These are phyloP conservation scores for Watsonalla cultraria DNA, from an alignment of 2,888 invertebrate species.

Conservation along the genomic window DNA sequence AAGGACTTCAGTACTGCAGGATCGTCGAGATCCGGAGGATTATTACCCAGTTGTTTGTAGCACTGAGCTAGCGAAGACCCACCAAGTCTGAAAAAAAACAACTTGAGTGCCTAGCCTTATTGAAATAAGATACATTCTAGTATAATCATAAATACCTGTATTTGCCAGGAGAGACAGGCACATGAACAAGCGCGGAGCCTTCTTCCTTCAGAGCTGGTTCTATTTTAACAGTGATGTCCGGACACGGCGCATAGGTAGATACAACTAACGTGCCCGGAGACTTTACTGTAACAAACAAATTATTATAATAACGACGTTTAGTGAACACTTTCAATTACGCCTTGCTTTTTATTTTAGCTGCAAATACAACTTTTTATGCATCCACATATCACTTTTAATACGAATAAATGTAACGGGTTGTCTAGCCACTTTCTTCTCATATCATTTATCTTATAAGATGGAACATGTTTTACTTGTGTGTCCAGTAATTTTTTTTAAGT, in stretches of 20 bases:
- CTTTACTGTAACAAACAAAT: constrained; percentile 67
- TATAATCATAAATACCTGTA: constrained; percentile 55
- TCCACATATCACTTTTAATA: too few relatives aligned
- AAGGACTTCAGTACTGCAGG: constrained; percentile 83
- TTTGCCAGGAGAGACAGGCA: constrained; percentile 86
- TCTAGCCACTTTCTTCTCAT: too few relatives aligned
- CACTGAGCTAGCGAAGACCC: constrained; percentile 96
- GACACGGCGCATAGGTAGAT: constrained; percentile 97
- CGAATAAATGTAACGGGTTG: too few relatives aligned
- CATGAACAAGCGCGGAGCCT: constrained; percentile 84
- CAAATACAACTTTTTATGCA: too few relatives aligned
- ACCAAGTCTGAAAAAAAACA: constrained; percentile 81
- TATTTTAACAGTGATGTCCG: constrained; percentile 89
- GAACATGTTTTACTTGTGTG: too few relatives aligned
- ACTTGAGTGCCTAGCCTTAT: background rate
- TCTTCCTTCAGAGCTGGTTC: constrained; percentile 93
- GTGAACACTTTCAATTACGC: background rate
- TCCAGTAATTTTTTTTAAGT: too few relatives aligned
- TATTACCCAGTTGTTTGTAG: constrained; percentile 89
- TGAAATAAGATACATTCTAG: background rate
- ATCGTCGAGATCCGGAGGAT: constrained; percentile 88
- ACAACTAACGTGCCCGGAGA: constrained; percentile 95
- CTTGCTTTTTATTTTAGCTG: too few relatives aligned
- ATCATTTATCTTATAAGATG: too few relatives aligned
- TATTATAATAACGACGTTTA: background rate